A percentile compares a stretch with the other conserved stretches of the same genome.
These are phyloP conservation scores for Adrianichthys oophorus DNA, from an alignment of 2,797 vertebrate genomes.

Conservation along the genomic window DNA sequence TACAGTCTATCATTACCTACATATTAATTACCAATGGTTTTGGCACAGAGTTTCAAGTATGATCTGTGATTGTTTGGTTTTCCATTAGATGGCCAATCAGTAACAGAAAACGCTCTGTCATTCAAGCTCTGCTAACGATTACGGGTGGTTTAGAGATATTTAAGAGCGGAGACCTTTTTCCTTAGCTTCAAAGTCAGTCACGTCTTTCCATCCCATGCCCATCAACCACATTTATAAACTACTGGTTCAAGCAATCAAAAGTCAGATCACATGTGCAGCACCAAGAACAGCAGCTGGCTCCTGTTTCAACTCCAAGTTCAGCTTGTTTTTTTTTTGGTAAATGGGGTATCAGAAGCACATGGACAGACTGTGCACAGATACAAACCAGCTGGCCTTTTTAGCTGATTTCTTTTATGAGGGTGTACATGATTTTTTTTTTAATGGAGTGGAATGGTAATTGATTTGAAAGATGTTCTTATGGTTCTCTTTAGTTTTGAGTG, in stretches of 20 bases:
- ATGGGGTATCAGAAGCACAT: constrained; percentile 43
- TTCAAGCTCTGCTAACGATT: constrained; percentile 66
- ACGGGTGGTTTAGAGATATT: constrained; percentile 48
- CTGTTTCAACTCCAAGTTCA: constrained; percentile 53
- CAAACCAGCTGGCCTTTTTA: constrained; percentile 56
- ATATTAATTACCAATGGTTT: neutral
- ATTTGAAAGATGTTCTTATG: constrained; percentile 37
- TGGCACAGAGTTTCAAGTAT: constrained; percentile 2
- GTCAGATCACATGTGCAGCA: constrained; percentile 46
- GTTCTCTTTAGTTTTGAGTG: constrained; percentile 35
- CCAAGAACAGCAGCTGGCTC: constrained; percentile 57
- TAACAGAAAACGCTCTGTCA: constrained; percentile 49
- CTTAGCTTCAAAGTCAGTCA: constrained; percentile 39
- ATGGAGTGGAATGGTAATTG: constrained; percentile 40
- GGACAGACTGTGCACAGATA: constrained; percentile 40
- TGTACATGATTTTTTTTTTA: neutral
- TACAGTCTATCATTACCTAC: neutral
- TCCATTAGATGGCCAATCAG: constrained; percentile 38
- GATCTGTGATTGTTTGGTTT: constrained; percentile 21
- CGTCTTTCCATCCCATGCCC: constrained; percentile 13
- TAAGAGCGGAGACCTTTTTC: constrained; percentile 52
- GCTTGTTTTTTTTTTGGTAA: constrained; percentile 35
- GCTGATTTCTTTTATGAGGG: constrained; percentile 34
- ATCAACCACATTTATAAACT: constrained; percentile 60
- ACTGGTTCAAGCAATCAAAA: constrained; percentile 57